Evolutionary conservation across 2,113 vertebrate genomes (phyloP), one percentile per base, ranked within the genome.

Genomic region (Actenoides lindsayi): DNA sequence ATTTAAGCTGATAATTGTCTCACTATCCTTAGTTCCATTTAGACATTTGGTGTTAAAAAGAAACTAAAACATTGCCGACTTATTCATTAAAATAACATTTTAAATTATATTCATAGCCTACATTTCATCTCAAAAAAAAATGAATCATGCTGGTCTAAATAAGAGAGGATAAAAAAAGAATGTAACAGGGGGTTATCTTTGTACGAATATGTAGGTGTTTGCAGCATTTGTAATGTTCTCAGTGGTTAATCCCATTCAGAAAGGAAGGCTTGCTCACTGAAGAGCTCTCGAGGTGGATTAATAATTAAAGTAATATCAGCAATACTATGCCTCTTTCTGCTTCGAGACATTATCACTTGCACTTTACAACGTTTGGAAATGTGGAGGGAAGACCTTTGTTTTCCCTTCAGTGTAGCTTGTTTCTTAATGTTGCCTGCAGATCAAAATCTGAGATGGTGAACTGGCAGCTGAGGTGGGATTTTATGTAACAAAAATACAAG

Each of bases 121-220:
- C 91, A 79, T 92, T 93, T 84, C 96, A 86, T 90, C 94, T 94
- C 95, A 90, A 91, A 96, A 91, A 96, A 97, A 97, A 91, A 97
- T 98, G 98, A 98, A 97, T 98, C 98, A 98, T 81, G 78, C 95
- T 94, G 95, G 94, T 97, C 98, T 94, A 98, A 98, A 97, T 97
- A 98, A 97, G 95, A 67, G 64, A 35, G 84, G 96, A 97, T 98
- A 96, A 97, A 98, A 98, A 97, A 97, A 96, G 96, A 54, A 65
- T 11, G 33, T 56, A 93, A 51, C 65, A 69, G 71, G 94, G 96
- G 98, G 97, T 97, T 98, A 97, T 97, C 97, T 97, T 92, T 96
- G 97, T 96, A 95, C 95, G 96, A 96, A 96, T 70, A 94, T 63
- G 97, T 96, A 95, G 98, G 98, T 96, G 98, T 97, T 76, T 73